A percentile compares a stretch with the other conserved stretches of the same genome.
These are phyloP conservation scores for Ctena decussata DNA, from an alignment of 2,888 invertebrate genomes.

Conservation along the genomic window DNA sequence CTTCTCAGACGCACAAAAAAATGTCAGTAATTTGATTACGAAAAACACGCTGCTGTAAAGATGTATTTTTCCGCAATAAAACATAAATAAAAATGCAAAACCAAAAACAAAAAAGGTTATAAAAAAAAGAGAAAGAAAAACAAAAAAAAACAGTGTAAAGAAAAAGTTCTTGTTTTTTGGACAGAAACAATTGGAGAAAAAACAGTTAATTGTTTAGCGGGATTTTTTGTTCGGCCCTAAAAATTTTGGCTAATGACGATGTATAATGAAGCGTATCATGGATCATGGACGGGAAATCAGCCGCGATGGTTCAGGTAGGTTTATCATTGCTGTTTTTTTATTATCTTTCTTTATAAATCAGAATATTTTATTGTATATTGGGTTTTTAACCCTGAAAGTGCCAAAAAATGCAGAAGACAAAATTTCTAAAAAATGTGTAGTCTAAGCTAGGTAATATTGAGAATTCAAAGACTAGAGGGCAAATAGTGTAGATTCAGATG, in stretches of 20 bases:
- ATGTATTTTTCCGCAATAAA: too few species aligned
- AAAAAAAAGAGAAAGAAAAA: background rate
- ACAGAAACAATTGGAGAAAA: background rate
- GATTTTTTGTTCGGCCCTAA: background rate
- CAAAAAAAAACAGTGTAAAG: background rate
- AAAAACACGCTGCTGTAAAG: too few species aligned
- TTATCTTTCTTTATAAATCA: too few species aligned
- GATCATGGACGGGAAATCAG: conserved; percentile 60
- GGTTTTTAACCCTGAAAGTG: too few species aligned
- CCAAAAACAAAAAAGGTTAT: background rate
- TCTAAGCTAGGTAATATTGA: too few species aligned
- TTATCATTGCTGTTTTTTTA: background rate
- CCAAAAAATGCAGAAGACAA: too few species aligned
- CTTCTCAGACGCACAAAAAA: background rate
- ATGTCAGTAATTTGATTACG: too few species aligned
- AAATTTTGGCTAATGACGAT: conserved; percentile 34
- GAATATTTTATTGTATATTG: too few species aligned
- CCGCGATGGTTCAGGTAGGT: conserved; percentile 64
- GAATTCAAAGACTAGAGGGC: too few species aligned
- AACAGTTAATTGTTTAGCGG: background rate
- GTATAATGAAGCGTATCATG: conserved; percentile 64
- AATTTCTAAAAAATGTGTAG: too few species aligned
- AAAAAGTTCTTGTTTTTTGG: background rate
- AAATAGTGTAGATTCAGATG: too few species aligned
- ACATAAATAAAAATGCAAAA: background rate